Base-by-base conservation (phyloP, 2,797 vertebrate species). In the Masticophis lateralis region DNA sequence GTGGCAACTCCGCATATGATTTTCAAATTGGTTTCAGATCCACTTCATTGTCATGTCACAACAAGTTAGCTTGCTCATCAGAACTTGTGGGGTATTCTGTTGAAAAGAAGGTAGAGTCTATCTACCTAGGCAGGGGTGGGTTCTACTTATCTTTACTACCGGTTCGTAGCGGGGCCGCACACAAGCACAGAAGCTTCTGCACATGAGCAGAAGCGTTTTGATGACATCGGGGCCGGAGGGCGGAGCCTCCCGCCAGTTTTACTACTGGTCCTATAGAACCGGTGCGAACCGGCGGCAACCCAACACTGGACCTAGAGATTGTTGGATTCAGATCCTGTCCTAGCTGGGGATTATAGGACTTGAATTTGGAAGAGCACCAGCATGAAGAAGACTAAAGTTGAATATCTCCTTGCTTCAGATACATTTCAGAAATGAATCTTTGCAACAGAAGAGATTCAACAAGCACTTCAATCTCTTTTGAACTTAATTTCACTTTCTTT, bases 391-490 rank as follows among this genome's bases (percentile, higher is more conserved):
- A 16, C n/a, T 1, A 5, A 32, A 32, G 14, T 14, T 18, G 66
- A 74, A 37, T 18, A 1, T 59, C 86, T 86, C 61, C 27, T 3
- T 7, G 10, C 28, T 86, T 86, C 66, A 56, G 9, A 66, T 3
- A 53, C 53, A 47, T 91, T 8, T 47, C 69, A 69, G 28, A 28
- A 63, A 79, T 27, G 53, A 25, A 66, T 43, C 32, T 25, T 25
- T 56, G 32, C 25, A 55, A 55, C 9, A 90, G 90, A 90, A 95
- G 86, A 60, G 56, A 83, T 28, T 60, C 95, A 93, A 27, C 25
- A 14, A 32, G 11, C 47, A 69, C 32, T 0, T 90, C 51, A 6
- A 0, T 0, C 37, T 11, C 47, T 89, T 87, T 6, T 8, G 43
- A 16, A 13, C 22, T 27, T 22, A 25, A 56, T 1, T n/a, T 14